Evolutionary conservation across 2,888 invertebrate genomes (phyloP), one percentile per base, ranked within the genome.

Genomic region (Arctia plantaginis): DNA sequence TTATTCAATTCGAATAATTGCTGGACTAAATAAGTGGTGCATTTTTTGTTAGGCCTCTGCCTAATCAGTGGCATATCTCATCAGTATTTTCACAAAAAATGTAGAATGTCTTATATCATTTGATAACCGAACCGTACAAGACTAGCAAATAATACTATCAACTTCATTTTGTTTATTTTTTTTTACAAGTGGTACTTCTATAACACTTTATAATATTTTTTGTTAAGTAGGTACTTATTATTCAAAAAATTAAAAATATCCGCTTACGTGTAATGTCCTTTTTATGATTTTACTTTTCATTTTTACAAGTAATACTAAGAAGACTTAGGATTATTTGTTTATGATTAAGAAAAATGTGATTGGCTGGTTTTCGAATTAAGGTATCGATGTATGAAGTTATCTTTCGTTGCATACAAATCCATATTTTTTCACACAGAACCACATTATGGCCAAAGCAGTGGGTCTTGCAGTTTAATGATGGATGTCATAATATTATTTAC

Each of bases 381-480:
- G 27, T 59, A 39, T 59, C 35, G 59, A 39, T 59, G 27, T 59
- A 20, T 44, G 20, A 69, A 51, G 33, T 62, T 30, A 2, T 55
- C 35, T 51, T 35, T 69, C 0, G 18, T 59, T 62, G 41, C 39
- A 59, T n/a, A 35, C 27, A 30, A 39, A 59, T 44, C 30, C 30
- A 44, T 70, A 30, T 80, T 78, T 77, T 68, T 66, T 35, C 65
- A 75, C 71, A 80, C 80, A 83, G 73, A 76, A 71, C 39, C 59
- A 73, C 79, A 81, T 73, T 67, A 81, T 81, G 85, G 76, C 73
- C 74, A 76, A 73, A 71, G 51, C 44, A 59, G 66, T 64, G 59
- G 65, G 59, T 76, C 74, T 47, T 78, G 77, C 77, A 68, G 74
- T 85, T 81, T 82, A 81, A 88, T 80, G 84, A 90, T 91, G 91